Evolutionary conservation across 2,113 vertebrate genomes (phyloP), one percentile per base, ranked within the genome.

Genomic region (Salvelinus fontinalis): DNA sequence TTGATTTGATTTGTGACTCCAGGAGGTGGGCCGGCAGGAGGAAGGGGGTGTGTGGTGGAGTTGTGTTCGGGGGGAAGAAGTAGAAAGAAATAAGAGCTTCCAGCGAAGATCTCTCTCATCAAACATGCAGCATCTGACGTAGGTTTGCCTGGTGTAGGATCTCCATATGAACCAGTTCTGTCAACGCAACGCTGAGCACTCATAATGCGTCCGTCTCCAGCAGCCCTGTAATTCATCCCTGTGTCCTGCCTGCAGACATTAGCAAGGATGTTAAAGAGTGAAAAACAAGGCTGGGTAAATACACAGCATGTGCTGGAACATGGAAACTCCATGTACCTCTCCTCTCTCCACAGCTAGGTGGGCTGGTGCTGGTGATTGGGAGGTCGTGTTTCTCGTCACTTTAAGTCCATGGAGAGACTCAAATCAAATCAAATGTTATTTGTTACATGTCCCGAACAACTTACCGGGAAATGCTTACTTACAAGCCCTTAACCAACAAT

Each of bases 171-270:
- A 75, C 64, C 64, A 31, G 48, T 29, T 75, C 64, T 67, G 64
- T 57, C 65, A 49, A 3, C 31, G 4, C 44, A 9, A 7, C 0
- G 5, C 16, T 54, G 14, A 14, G 22, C 14, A 24, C 62, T 57
- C 39, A 67, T 60, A 68, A 67, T 11, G 22, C 12, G 6, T 44
- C 48, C 48, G 0, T 24, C 60, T 78, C 62, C 70, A 34, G 26
- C 62, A 27, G 66, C 51, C 20, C 62, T 18, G 51, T 73, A 78
- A 73, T 68, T 73, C 64, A 51, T 44, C 49, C 72, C 71, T 4
- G 69, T 71, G 69, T 26, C 29, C 24, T 11, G 64, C 44, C 26
- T 16, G 7, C n/a, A 59, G 48, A 67, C n/a, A 44, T n/a, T 66
- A 48, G 31, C 24, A 51, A 5, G 64, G 70, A 54, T 44, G 65